These are phyloP conservation scores for Paramormyrops kingsleyae DNA, from an alignment of 2,113 vertebrate species.

Conservation along the genomic window DNA sequence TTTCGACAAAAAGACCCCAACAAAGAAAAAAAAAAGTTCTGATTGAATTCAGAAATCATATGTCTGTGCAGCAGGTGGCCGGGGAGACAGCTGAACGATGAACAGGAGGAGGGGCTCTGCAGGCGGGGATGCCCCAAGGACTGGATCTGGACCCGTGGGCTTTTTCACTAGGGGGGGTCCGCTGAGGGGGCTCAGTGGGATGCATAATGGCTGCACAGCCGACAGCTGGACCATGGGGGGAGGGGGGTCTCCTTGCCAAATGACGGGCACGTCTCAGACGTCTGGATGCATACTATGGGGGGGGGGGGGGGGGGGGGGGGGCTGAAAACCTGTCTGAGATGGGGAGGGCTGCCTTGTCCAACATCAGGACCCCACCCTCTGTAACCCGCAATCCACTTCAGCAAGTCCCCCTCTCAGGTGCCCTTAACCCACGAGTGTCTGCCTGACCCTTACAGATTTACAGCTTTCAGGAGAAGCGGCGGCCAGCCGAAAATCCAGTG, in stretches of 20 bases:
- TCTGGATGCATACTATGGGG: background rate
- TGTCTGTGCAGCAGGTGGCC: background rate
- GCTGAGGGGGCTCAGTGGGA: background rate
- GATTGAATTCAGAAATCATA: constrained; percentile 2
- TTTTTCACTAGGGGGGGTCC: background rate
- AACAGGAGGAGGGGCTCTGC: background rate
- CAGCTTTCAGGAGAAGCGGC: background rate
- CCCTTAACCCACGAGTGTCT: background rate
- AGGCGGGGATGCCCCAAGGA: background rate
- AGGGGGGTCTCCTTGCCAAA: background rate
- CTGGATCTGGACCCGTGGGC: background rate
- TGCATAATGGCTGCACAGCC: background rate
- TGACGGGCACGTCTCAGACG: background rate
- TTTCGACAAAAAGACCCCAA: background rate
- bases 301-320: background rate
- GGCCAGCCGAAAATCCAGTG: background rate
- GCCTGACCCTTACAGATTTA: background rate
- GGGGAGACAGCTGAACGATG: background rate
- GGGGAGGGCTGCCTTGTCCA: background rate
- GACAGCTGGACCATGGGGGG: background rate
- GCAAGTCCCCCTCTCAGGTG: background rate
- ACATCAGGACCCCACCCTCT: background rate
- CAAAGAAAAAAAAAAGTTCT: background rate
- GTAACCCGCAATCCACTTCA: background rate
- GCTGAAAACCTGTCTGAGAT: background rate